Evolutionary conservation across 2,113 vertebrate species (phyloP), one percentile per base, ranked within the genome.

Genomic region (Spermophilus dauricus): DNA sequence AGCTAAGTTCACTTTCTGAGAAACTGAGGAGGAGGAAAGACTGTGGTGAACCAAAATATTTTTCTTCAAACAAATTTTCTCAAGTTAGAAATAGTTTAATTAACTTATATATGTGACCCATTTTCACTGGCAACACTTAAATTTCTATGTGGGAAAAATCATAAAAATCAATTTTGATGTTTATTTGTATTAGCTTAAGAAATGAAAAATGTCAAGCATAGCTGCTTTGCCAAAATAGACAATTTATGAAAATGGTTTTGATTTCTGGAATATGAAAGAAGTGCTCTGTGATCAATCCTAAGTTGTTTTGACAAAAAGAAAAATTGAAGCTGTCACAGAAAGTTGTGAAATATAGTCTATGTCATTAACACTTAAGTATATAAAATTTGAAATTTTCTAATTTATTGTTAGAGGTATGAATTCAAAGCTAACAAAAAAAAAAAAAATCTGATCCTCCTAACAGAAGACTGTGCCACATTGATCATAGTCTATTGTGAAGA

Each of bases 101-200:
- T 94, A 86, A 82, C 39, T 39, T 78, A 45, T 95, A 42, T 4
- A 67, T 37, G 5, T 92, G 85, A 95, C 32, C 65, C 84, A 24
- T 78, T 84, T 39, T 90, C 24, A 80, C 30, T 56, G 28, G 32
- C 5, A 93, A 94, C 2, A 85, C 93, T 83, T 86, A 96, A 65
- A 73, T 94, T 83, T 86, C n/a, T 86, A 10, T 72, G 70, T 17
- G 32, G n/a, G n/a, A n/a, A 81, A 95, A 81, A 70, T 37, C 65
- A 39, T 51, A 96, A 92, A 96, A 87, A 96, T 92, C 42, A 77
- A 92, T 93, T 75, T 65, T 83, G 42, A 93, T 96, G 30, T 83
- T 95, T 96, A 97, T 96, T 96, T 96, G 77, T 45, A 20, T 94
- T 95, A 76, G 11, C 34, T 76, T 65, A 61, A 30, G 24, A 94